These are phyloP conservation scores for Chymomyza costata DNA, from an alignment of 1,140 invertebrate species.

Conservation along the genomic window DNA sequence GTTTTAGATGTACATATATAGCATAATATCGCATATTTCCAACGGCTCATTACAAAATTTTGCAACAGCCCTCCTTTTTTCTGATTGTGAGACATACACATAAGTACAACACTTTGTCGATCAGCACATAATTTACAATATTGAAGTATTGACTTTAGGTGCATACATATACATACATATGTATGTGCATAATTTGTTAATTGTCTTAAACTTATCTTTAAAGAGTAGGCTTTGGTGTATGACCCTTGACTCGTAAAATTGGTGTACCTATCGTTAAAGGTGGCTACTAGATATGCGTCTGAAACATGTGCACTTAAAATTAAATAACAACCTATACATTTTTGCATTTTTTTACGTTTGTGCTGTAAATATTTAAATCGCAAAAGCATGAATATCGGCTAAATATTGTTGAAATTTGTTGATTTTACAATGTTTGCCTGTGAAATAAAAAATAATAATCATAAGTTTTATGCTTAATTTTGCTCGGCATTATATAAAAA, in stretches of 20 bases:
- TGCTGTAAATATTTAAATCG: constrained; percentile 56
- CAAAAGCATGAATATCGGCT: not conserved
- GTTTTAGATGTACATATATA: too few relatives aligned
- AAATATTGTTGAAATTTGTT: not conserved
- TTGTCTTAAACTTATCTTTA: too few relatives aligned
- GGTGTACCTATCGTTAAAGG: constrained; percentile 37
- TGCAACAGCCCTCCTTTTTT: too few relatives aligned
- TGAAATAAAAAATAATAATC: constrained; percentile 40
- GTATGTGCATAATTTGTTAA: constrained; percentile 51
- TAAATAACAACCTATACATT: constrained; percentile 52
- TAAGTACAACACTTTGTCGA: too few relatives aligned
- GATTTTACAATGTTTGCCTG: constrained; percentile 66
- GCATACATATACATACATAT: too few relatives aligned
- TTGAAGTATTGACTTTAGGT: constrained; percentile 41
- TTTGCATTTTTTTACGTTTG: constrained; percentile 17
- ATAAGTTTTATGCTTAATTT: constrained; percentile 27
- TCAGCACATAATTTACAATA: constrained; percentile 40
- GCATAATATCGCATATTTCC: too few relatives aligned
- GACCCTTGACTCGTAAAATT: constrained; percentile 18
- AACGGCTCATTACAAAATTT: too few relatives aligned
- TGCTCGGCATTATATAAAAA: constrained; percentile 9
- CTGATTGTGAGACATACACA: too few relatives aligned
- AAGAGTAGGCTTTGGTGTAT: constrained; percentile 56
- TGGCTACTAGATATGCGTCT: constrained; percentile 63
- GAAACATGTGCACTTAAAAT: constrained; percentile 17